phyloP scores from a whole-genome alignment of 2,888 invertebrate species.

The Portevinia maculata region DNA sequence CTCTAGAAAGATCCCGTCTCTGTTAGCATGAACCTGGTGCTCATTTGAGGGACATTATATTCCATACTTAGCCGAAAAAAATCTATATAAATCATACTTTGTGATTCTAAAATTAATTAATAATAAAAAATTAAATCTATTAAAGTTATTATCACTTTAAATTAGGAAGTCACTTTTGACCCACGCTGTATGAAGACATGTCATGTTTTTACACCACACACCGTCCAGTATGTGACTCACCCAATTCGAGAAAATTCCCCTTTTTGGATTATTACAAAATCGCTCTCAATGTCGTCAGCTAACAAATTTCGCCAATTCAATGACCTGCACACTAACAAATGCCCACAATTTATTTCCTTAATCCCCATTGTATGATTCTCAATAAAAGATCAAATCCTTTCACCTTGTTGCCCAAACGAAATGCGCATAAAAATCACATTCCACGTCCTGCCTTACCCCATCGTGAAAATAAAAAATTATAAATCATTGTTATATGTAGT shows the following conservation, averaged over 20 bases:
- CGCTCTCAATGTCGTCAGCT: conserved; percentile 6
- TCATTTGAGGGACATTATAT: too few relatives aligned
- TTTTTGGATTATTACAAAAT: not conserved
- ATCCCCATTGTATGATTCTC: conserved; percentile 61
- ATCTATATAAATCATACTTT: too few relatives aligned
- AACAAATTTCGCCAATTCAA: conserved; percentile 64
- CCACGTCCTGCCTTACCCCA: not conserved
- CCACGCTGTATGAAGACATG: too few relatives aligned
- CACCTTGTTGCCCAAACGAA: conserved; percentile 66
- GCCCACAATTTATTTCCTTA: conserved; percentile 70
- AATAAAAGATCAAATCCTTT: conserved; percentile 73
- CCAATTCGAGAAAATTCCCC: not conserved
- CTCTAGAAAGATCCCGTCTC: too few relatives aligned
- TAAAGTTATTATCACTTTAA: too few relatives aligned
- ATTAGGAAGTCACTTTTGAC: too few relatives aligned
- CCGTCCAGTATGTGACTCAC: not conserved
- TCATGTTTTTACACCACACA: too few relatives aligned
- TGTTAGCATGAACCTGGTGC: too few relatives aligned
- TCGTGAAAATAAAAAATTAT: conserved; percentile 50
- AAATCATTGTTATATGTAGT: conserved; percentile 74
- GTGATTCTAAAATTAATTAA: too few relatives aligned
- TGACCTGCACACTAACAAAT: conserved; percentile 65
- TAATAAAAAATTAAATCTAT: too few relatives aligned
- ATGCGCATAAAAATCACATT: conserved; percentile 71
- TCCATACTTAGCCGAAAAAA: too few relatives aligned